Evolutionary conservation across 2,797 vertebrate species (phyloP).

Genomic region (Phaenicophaeus curvirostris): DNA sequence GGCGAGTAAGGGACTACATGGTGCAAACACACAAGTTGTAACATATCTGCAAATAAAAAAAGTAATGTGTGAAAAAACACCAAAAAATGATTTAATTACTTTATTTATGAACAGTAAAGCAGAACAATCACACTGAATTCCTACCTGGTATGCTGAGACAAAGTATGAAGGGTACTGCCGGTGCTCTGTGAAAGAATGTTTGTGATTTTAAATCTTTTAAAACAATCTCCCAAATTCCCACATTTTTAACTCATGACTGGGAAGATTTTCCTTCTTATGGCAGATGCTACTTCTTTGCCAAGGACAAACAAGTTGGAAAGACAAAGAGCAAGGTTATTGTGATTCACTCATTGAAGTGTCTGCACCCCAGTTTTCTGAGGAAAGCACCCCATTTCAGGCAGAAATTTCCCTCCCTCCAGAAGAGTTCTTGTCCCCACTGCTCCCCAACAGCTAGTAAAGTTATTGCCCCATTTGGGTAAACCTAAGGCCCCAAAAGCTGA

Average conservation of each 20-base stretch:
- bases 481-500: neutral
- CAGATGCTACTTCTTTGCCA: neutral
- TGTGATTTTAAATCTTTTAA: neutral
- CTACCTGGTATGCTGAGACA: conserved; percentile 88
- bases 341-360: neutral
- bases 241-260: neutral
- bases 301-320: neutral
- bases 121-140: conserved; percentile 17
- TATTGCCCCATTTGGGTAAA: neutral
- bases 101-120: neutral
- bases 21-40: conserved; percentile 87
- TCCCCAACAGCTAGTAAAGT: neutral
- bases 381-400: neutral
- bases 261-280: neutral
- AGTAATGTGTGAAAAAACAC: neutral
- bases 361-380: neutral
- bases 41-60: conserved; percentile 82
- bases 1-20: conserved; percentile 80
- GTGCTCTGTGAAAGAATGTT: conserved; percentile 76
- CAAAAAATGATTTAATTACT: neutral
- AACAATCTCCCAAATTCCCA: neutral
- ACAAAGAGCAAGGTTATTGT: neutral
- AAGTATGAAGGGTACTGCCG: conserved; percentile 80
- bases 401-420: neutral
- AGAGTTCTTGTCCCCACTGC: neutral